Evolutionary conservation across 2,797 vertebrate species (phyloP).

Genomic region (Chloroceryle amazona): DNA sequence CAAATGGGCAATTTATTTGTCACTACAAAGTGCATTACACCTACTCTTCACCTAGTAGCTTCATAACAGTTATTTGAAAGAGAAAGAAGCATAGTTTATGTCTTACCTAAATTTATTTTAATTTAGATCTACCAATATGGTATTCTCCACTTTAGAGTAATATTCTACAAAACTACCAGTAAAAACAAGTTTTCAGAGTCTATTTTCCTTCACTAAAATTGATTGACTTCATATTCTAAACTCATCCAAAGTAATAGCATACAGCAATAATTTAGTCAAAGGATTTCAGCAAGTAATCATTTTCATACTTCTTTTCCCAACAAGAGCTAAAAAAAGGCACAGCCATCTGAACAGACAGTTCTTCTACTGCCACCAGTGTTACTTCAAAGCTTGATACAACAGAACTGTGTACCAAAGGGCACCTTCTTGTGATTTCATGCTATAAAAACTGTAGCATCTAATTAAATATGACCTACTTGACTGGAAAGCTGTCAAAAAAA

Average conservation of each 20-base stretch:
- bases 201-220: neutral
- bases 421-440: slow-evolving; percentile 38
- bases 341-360: slow-evolving; percentile 42
- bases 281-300: slow-evolving; percentile 17
- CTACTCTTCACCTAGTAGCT: neutral
- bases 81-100: neutral
- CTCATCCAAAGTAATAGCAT: neutral
- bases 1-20: neutral
- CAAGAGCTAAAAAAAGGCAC: slow-evolving; percentile 44
- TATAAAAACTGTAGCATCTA: slow-evolving; percentile 49
- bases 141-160: neutral
- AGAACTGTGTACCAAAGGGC: slow-evolving; percentile 34
- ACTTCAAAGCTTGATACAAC: slow-evolving; percentile 40
- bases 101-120: neutral
- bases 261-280: neutral
- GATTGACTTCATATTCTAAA: neutral
- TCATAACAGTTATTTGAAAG: neutral
- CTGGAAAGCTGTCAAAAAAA: neutral
- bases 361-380: slow-evolving; percentile 15
- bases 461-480: slow-evolving; percentile 63
- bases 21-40: neutral
- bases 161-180: neutral
- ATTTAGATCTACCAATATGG: neutral
- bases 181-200: neutral
- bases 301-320: slow-evolving; percentile 38